Evolutionary conservation across 2,113 vertebrate genomes (phyloP).

Genomic region (Tonatia bakeri): DNA sequence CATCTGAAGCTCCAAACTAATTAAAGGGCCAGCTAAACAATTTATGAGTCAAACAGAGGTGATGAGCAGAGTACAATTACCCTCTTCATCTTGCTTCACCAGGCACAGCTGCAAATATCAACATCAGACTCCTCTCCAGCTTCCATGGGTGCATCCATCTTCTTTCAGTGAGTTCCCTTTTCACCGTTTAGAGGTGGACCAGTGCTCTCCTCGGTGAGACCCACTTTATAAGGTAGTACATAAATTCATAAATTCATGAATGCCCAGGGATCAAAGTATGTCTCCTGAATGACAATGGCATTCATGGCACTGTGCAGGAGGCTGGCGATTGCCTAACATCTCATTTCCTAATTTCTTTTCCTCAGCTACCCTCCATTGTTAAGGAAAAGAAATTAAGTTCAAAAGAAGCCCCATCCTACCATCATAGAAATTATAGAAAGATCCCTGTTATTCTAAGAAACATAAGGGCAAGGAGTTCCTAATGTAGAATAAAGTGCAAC

Average conservation of each 20-base stretch:
- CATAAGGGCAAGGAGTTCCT: not conserved
- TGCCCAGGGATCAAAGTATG: not conserved
- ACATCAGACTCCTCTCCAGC: not conserved
- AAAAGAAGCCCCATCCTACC: not conserved
- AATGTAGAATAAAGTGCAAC: not conserved
- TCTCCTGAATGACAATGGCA: not conserved
- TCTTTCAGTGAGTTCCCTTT: not conserved
- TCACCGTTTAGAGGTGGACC: not conserved
- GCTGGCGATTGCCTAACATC: not conserved
- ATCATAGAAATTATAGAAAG: not conserved
- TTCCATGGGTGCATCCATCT: not conserved
- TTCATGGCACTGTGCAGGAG: not conserved
- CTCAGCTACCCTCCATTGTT: not conserved
- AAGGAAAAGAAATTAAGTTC: not conserved
- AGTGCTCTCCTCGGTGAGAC: not conserved
- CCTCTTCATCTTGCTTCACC: not conserved
- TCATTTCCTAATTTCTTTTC: too few relatives aligned
- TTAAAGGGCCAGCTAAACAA: not conserved
- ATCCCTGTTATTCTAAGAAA: not conserved
- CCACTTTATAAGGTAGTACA: not conserved
- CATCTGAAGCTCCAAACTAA: not conserved
- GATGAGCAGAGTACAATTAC: not conserved
- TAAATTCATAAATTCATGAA: not conserved
- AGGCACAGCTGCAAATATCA: not conserved
- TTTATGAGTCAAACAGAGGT: not conserved